phyloP scores from a whole-genome alignment of 92 coral and sea anemone species.

The Epizoanthus fatuus region DNA sequence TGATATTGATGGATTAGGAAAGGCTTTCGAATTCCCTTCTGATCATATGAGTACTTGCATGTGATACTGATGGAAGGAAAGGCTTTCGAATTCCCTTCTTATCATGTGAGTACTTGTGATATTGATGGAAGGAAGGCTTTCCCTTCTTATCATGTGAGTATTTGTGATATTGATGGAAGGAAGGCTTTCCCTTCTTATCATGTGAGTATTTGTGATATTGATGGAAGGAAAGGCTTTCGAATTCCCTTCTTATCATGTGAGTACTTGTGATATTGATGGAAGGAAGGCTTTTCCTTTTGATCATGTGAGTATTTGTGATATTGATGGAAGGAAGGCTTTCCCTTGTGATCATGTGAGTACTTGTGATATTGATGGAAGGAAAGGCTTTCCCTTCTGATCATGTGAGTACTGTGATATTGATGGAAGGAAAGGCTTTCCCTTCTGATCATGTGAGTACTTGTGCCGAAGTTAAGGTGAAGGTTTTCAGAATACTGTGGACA shows the following conservation, averaged over 20 bases:
- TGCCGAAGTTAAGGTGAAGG: no score
- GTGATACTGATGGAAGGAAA: no score
- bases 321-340: no score
- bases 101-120: conserved; percentile 80
- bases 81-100: no score
- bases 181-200: conserved; percentile 94
- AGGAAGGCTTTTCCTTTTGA: conserved; percentile 94
- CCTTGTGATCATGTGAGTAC: no score
- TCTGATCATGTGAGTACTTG: conserved; percentile 85
- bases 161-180: conserved; percentile 82
- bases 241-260: no score
- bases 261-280: conserved; percentile 80
- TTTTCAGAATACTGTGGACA: no score
- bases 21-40: conserved; percentile 94
- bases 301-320: conserved; percentile 73
- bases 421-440: conserved; percentile 96
- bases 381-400: no score
- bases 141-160: conserved; percentile 92
- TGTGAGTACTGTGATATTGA: no score
- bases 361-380: no score
- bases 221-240: no score
- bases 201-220: no score
- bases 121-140: conserved; percentile 88
- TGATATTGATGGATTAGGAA: conserved; percentile 88
- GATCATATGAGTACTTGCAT: conserved; percentile 94